Evolutionary conservation across 2,888 invertebrate species (phyloP).

Genomic region (Protophormia terraenovae): DNA sequence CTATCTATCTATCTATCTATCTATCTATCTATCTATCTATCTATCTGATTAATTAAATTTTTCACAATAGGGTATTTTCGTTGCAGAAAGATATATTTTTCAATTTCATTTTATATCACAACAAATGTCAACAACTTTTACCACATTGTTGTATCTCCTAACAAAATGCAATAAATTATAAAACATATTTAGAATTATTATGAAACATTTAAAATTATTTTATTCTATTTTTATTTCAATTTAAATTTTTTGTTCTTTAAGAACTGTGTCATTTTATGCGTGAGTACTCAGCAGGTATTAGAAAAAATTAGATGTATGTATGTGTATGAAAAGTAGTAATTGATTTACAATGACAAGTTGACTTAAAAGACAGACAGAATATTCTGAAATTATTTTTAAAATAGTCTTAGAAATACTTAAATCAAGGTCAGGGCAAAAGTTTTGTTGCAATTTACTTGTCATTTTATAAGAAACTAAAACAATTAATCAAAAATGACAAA

Average conservation of each 20-base stretch:
- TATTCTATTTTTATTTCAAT: background rate
- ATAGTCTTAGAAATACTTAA: background rate
- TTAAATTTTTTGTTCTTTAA: background rate
- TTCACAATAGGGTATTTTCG: too few relatives aligned
- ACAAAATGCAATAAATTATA: background rate
- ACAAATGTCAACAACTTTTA: constrained; percentile 52
- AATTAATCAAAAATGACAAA: constrained; percentile 60
- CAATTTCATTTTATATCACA: background rate
- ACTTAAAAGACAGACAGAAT: constrained; percentile 2
- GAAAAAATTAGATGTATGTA: too few relatives aligned
- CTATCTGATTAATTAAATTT: too few relatives aligned
- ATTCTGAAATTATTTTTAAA: background rate
- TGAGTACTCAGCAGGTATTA: constrained; percentile 24
- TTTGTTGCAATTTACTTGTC: constrained; percentile 42
- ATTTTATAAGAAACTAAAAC: constrained; percentile 7
- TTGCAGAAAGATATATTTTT: too few relatives aligned
- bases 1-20: too few relatives aligned
- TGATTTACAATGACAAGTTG: constrained; percentile 60
- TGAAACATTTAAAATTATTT: background rate
- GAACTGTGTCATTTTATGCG: constrained; percentile 30
- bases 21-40: too few relatives aligned
- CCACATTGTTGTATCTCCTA: background rate
- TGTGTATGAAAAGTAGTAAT: constrained; percentile 2
- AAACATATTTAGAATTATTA: background rate
- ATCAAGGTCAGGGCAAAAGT: constrained; percentile 29